These are phyloP conservation scores for Columba livia DNA, from an alignment of 2,113 vertebrate species.

Conservation along the genomic window DNA sequence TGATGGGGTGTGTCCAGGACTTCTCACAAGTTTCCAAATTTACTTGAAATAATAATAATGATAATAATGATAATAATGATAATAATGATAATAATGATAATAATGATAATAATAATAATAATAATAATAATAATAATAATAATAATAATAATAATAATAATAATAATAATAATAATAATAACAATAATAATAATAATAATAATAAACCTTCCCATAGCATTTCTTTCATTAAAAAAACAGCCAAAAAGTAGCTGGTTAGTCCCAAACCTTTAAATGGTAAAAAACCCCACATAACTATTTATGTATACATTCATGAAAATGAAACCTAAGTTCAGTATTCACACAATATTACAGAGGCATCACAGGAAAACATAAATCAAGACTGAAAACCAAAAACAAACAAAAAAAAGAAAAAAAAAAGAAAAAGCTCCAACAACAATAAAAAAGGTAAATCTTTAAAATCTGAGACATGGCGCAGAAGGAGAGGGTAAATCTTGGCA, in stretches of 20 bases:
- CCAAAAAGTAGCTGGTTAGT: neutral
- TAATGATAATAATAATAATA: neutral
- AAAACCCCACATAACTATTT: neutral
- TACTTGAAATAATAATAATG: neutral
- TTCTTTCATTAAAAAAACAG: neutral
- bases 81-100: no score
- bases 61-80: no score
- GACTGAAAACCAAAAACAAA: neutral
- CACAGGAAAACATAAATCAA: neutral
- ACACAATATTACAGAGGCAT: neutral
- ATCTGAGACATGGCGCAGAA: neutral
- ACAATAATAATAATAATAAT: no score
- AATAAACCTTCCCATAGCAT: neutral
- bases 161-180: neutral
- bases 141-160: no score
- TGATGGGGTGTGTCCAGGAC: neutral
- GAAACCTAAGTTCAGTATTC: neutral
- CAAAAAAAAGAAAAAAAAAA: fast-evolving
- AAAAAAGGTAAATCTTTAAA: neutral
- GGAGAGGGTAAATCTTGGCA: neutral
- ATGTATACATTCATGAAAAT: neutral
- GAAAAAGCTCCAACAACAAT: neutral
- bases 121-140: no score
- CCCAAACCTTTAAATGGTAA: neutral
- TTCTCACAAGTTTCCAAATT: neutral